Evolutionary conservation across 2,113 vertebrate species (phyloP).

Genomic region (Ptilorrhoa leucosticta): DNA sequence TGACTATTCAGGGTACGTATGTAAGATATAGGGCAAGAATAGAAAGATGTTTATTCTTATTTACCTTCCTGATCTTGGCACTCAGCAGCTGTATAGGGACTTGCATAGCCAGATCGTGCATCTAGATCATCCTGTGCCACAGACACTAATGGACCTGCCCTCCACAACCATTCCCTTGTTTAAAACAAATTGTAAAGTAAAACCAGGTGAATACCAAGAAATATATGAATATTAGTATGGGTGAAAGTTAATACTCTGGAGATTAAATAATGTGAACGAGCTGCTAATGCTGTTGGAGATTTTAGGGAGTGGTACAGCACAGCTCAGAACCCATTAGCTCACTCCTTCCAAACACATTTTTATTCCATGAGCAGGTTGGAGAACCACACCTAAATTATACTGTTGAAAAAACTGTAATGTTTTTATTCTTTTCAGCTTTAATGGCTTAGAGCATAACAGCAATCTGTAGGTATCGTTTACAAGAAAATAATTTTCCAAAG

Average conservation of each 20-base stretch:
- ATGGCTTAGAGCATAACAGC: not conserved
- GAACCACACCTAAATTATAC: not conserved
- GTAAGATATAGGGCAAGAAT: not conserved
- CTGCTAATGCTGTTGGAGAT: not conserved
- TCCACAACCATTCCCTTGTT: not conserved
- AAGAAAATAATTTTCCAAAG: not conserved
- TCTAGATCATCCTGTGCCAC: not conserved
- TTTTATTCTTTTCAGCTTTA: not conserved
- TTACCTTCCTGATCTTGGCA: not conserved
- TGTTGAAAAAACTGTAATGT: not conserved
- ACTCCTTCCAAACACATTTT: conserved; percentile 7
- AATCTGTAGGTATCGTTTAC: not conserved
- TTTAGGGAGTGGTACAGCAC: not conserved
- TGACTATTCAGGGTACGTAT: not conserved
- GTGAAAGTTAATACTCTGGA: not conserved
- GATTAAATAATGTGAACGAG: not conserved
- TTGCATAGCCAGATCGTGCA: not conserved
- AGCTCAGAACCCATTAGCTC: not conserved
- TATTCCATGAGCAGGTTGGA: not conserved
- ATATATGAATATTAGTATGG: not conserved
- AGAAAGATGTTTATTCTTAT: not conserved
- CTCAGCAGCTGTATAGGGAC: not conserved
- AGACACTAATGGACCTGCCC: not conserved
- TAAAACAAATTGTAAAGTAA: not conserved
- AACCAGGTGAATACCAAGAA: not conserved